Conservation (phyloP, 2,888 invertebrate species). For the Athalia cordata region DNA sequence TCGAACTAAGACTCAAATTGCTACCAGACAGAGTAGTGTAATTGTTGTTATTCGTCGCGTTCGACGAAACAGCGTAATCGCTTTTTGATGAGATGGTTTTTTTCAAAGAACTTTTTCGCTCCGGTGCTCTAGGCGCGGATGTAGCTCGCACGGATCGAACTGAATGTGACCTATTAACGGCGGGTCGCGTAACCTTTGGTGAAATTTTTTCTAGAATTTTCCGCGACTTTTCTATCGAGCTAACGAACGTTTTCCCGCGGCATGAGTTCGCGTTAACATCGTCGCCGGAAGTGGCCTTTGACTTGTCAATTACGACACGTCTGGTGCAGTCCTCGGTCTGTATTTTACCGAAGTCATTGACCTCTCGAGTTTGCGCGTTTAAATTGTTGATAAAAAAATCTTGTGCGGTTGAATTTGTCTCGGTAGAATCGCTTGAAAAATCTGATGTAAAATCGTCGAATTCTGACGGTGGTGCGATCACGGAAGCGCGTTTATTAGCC, state of each 20-base stretch:
- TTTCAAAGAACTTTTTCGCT: conserved; percentile 42
- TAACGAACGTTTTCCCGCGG: conserved; percentile 48
- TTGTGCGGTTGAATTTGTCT: conserved; percentile 64
- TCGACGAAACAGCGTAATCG: conserved; percentile 49
- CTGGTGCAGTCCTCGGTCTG: conserved; percentile 47
- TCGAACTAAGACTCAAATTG: conserved; percentile 65
- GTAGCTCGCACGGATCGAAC: conserved; percentile 53
- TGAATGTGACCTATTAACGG: conserved; percentile 60
- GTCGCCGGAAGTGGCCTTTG: conserved; percentile 53
- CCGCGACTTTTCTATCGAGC: conserved; percentile 50
- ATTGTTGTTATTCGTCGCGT: conserved; percentile 29
- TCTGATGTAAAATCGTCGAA: conserved; percentile 70
- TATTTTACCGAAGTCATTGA: conserved; percentile 18
- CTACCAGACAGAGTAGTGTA: conserved; percentile 58
- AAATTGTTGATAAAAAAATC: conserved; percentile 57
- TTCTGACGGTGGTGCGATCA: conserved; percentile 72
- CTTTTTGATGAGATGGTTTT: conserved; percentile 49
- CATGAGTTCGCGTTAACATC: conserved; percentile 34
- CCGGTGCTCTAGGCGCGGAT: conserved; percentile 59
- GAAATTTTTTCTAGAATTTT: conserved; percentile 57
- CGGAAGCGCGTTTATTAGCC: conserved; percentile 67
- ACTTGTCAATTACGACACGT: conserved; percentile 66
- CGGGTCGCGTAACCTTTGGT: conserved; percentile 55
- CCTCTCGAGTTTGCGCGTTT: conserved; percentile 33
- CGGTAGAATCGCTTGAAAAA: conserved; percentile 68